Evolutionary conservation across 2,797 vertebrate genomes (phyloP), one percentile per base, ranked within the genome.

Genomic region (Artibeus lituratus): DNA sequence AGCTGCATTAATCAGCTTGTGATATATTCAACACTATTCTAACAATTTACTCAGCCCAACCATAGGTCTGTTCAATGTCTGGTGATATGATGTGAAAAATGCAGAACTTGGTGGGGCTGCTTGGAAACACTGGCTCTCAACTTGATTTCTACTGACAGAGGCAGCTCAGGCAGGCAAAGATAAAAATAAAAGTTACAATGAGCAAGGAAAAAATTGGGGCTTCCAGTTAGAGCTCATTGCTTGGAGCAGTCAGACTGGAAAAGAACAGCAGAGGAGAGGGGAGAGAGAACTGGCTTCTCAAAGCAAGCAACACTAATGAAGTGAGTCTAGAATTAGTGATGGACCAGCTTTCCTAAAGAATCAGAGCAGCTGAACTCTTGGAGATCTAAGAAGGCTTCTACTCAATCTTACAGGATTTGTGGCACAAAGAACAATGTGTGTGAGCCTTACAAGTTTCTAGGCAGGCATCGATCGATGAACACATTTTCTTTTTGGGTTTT

Each of bases 41-140:
- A 95, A 96, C 83, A 97, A 95, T 98, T 97, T 98, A 98, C 95
- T 98, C 93, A 94, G 65, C 11, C 86, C 96, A 96, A 92, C 88
- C 93, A 93, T 78, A 87, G 89, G 39, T 92, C 51, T 97, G 96
- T 97, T 95, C 87, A 96, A 55, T 72, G 47, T 96, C 88, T 96
- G 83, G 51, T 57, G 67, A 95, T 97, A 96, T 35, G 77, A 96
- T 96, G 37, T 57, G 94, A 92, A 97, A 96, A 97, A 97, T 87
- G 37, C 80, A 84, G 76, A 73, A 11, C 39, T 35, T 24, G 62
- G 35, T 32, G 84, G 53, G 42, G 62, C 84, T 90, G 10, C 89
- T 82, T 91, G 88, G 73, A 83, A 59, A 97, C 51, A n/a, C 78
- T 97, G 97, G 49, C 10, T 83, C 53, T 97, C 62, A 49, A 88